phyloP scores from a whole-genome alignment of 2,797 vertebrate genomes.

The Aplochiton taeniatus region DNA sequence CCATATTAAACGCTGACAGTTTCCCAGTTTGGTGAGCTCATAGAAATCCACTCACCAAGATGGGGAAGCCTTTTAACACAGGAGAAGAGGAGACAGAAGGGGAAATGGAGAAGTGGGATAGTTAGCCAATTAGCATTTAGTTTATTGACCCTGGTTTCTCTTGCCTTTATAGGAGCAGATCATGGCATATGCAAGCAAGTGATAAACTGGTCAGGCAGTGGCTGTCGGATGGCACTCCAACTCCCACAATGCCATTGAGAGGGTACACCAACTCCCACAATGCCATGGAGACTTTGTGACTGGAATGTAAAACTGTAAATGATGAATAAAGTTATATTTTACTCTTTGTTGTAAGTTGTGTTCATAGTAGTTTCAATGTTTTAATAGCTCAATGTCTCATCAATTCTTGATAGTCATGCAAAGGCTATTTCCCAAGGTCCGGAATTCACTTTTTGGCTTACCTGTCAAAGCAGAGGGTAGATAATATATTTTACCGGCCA shows the following conservation, averaged over 20 bases:
- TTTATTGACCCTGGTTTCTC: constrained; percentile 34
- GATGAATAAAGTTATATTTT: constrained; percentile 72
- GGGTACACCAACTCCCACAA: constrained; percentile 31
- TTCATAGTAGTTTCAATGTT: too few relatives aligned
- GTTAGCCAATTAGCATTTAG: constrained; percentile 14
- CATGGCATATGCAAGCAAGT: constrained; percentile 92
- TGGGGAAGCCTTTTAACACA: too few relatives aligned
- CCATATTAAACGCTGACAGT: too few relatives aligned
- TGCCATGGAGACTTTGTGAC: constrained; percentile 46
- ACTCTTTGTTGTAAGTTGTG: constrained; percentile 24
- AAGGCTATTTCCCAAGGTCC: too few relatives aligned
- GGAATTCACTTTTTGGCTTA: too few relatives aligned
- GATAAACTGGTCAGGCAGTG: constrained; percentile 46
- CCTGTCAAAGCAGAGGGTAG: too few relatives aligned
- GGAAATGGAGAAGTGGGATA: too few relatives aligned
- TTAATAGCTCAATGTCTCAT: too few relatives aligned
- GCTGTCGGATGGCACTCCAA: constrained; percentile 25
- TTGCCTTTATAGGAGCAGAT: constrained; percentile 88
- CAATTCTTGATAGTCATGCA: too few relatives aligned
- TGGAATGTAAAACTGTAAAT: constrained; percentile 62
- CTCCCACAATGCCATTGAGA: constrained; percentile 32
- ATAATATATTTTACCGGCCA: too few relatives aligned
- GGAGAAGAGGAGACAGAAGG: constrained; percentile 10
- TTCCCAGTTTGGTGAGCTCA: too few relatives aligned
- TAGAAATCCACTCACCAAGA: constrained; percentile 13